These are phyloP conservation scores for Hylomyscus alleni DNA, from an alignment of 2,797 vertebrate genomes.

Conservation along the genomic window DNA sequence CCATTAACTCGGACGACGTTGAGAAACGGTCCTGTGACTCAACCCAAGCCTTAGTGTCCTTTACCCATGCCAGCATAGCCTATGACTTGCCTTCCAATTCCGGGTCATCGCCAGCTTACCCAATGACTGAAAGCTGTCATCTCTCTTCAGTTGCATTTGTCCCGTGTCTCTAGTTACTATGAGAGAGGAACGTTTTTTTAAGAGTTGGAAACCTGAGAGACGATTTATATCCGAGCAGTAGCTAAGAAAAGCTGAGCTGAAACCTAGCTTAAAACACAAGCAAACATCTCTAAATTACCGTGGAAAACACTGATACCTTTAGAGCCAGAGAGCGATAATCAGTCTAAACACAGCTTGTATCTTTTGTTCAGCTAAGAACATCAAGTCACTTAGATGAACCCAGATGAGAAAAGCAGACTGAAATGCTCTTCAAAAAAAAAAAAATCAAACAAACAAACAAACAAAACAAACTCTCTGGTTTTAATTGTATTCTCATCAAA, in stretches of 20 bases:
- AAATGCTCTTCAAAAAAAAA: conserved; percentile 32
- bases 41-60: conserved; percentile 94
- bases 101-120: conserved; percentile 82
- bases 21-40: conserved; percentile 97
- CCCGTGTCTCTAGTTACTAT: conserved; percentile 88
- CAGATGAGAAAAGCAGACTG: neutral
- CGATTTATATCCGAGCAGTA: conserved; percentile 56
- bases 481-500: conserved; percentile 42
- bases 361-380: conserved; percentile 24
- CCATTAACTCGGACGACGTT: conserved; percentile 92
- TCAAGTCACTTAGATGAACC: conserved; percentile 6
- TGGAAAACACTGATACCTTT: neutral
- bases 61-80: conserved; percentile 88
- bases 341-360: conserved; percentile 73
- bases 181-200: conserved; percentile 74
- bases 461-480: neutral
- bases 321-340: conserved; percentile 56
- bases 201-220: conserved; percentile 68
- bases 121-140: conserved; percentile 88
- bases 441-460: neutral
- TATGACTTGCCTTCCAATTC: conserved; percentile 87
- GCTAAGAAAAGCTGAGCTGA: conserved; percentile 40
- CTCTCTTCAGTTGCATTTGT: conserved; percentile 90
- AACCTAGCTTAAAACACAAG: conserved; percentile 22
- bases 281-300: conserved; percentile 61